Percentiles rank a stretch among this genome's conserved stretches.
Evolutionary conservation across 2,888 invertebrate genomes (phyloP).

Genomic region (Andrena camellia): DNA sequence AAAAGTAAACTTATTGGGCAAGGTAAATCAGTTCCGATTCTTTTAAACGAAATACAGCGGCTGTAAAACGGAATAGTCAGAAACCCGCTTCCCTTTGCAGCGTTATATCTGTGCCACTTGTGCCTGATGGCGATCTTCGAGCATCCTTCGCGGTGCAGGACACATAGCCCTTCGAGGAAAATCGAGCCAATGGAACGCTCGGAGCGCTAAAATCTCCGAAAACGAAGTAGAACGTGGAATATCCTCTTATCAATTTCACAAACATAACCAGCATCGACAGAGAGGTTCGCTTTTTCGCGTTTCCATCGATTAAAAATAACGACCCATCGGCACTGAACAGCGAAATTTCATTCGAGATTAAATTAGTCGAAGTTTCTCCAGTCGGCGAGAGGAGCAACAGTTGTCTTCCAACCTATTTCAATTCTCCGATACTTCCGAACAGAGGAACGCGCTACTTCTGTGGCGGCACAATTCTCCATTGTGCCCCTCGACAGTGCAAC

Average conservation of each 20-base stretch:
- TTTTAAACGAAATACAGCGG: slow-evolving; percentile 50
- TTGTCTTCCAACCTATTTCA: slow-evolving; percentile 71
- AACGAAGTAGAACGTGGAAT: not conserved
- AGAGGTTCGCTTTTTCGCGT: not conserved
- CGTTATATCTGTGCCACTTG: slow-evolving; percentile 26
- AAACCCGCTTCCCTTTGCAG: slow-evolving; percentile 14
- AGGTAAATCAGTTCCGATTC: slow-evolving; percentile 54
- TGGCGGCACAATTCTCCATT: slow-evolving; percentile 77
- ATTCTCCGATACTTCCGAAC: slow-evolving; percentile 70
- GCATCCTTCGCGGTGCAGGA: not conserved
- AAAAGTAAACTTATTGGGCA: slow-evolving; percentile 40
- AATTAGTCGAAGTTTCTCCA: slow-evolving; percentile 60
- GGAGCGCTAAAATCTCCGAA: not conserved
- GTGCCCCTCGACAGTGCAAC: slow-evolving; percentile 65
- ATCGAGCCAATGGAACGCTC: not conserved
- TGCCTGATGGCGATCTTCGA: slow-evolving; percentile 23
- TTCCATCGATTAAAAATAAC: slow-evolving; percentile 20
- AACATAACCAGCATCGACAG: not conserved
- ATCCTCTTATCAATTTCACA: not conserved
- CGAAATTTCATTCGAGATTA: slow-evolving; percentile 54
- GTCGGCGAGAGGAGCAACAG: slow-evolving; percentile 67
- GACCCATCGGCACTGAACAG: slow-evolving; percentile 18
- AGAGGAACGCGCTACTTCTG: slow-evolving; percentile 68
- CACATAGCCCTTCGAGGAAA: not conserved
- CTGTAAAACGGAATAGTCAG: slow-evolving; percentile 41